A percentile compares a stretch with the other conserved stretches of the same genome.
phyloP scores from a whole-genome alignment of 2,797 vertebrate genomes.

The Cottoperca gobio region DNA sequence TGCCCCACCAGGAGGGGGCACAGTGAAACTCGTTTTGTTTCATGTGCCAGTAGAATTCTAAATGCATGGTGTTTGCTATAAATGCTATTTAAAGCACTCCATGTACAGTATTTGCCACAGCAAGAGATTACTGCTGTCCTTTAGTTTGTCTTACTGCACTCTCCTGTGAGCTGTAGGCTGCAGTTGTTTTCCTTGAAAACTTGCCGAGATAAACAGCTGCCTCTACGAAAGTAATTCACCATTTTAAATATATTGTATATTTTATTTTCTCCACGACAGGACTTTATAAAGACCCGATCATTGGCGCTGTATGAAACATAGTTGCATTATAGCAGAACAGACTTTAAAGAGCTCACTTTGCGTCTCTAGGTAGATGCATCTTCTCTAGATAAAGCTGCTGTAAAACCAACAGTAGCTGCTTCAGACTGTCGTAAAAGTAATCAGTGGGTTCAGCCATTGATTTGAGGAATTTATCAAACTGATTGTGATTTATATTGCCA shows the following conservation, averaged over 20 bases:
- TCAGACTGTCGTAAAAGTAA: not conserved
- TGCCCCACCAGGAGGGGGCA: conserved; percentile 39
- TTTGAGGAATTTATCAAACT: not conserved
- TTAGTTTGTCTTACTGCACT: not conserved
- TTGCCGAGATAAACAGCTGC: not conserved
- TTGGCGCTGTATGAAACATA: not conserved
- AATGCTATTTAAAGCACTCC: conserved; percentile 24
- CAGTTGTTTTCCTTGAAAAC: conserved; percentile 4
- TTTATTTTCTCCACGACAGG: not conserved
- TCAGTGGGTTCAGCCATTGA: not conserved
- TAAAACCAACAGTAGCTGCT: not conserved
- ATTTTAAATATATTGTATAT: not conserved
- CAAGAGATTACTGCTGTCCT: not conserved
- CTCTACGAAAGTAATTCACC: not conserved
- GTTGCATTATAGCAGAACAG: not conserved
- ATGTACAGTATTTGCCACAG: not conserved
- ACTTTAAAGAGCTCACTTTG: not conserved
- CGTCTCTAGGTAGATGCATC: conserved; percentile 2
- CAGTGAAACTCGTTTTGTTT: not conserved
- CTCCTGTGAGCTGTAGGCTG: conserved; percentile 13
- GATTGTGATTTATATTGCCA: not conserved
- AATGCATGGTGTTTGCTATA: not conserved
- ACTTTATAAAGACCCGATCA: not conserved
- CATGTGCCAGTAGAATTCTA: not conserved
- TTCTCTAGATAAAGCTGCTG: conserved; percentile 1